phyloP scores from a whole-genome alignment of 2,888 invertebrate genomes.

The Omphaloscelis lunosa region DNA sequence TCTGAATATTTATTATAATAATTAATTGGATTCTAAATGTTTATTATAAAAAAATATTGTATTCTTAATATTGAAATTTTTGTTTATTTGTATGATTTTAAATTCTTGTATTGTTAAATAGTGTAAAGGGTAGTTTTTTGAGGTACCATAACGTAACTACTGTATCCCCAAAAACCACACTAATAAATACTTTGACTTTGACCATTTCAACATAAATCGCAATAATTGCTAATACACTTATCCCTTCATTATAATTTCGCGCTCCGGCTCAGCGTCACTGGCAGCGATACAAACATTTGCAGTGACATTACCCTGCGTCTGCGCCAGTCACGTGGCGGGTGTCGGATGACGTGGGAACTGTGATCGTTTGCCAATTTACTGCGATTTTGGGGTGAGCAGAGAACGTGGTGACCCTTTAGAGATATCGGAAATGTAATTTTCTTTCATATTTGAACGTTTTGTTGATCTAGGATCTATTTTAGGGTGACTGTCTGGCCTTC shows the following conservation, averaged over 20 bases:
- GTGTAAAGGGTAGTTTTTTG: too few species aligned
- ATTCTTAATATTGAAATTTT: too few species aligned
- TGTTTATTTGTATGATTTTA: too few species aligned
- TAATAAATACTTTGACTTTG: too few species aligned
- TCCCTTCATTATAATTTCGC: constrained; percentile 25
- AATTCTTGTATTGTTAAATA: too few species aligned
- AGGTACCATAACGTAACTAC: too few species aligned
- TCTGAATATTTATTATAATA: too few species aligned
- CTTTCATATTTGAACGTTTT: background rate
- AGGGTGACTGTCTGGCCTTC: background rate
- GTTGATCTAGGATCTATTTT: background rate
- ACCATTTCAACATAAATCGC: too few species aligned
- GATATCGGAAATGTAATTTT: constrained; percentile 8
- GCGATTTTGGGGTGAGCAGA: constrained; percentile 36
- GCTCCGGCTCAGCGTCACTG: constrained; percentile 60
- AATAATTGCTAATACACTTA: constrained; percentile 39
- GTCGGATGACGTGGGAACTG: constrained; percentile 67
- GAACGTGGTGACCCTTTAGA: background rate
- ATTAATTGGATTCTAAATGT: too few species aligned
- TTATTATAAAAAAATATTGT: too few species aligned
- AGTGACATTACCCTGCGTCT: constrained; percentile 46
- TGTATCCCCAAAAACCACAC: too few species aligned
- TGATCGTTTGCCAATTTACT: constrained; percentile 59
- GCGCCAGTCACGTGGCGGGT: constrained; percentile 64
- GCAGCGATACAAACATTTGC: constrained; percentile 34